These are phyloP conservation scores for Porites cylindrica DNA, from an alignment of 92 coral and sea anemone genomes.

Conservation along the genomic window DNA sequence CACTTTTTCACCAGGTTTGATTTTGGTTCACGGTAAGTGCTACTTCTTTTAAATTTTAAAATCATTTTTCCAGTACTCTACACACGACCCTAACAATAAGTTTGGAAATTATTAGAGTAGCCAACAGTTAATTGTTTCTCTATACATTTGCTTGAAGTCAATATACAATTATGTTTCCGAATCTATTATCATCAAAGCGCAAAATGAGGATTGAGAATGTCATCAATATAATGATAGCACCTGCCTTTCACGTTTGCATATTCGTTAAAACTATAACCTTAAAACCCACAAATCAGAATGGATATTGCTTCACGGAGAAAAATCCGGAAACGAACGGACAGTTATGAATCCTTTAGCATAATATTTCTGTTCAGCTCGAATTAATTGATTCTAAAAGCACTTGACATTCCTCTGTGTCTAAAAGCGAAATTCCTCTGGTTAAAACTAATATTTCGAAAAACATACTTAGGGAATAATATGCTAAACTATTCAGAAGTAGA, in stretches of 20 bases:
- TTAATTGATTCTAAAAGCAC: neutral
- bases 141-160: neutral
- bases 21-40: no score
- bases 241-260: neutral
- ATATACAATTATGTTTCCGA: neutral
- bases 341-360: conserved; percentile 2
- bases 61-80: no score
- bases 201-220: neutral
- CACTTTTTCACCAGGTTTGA: no score
- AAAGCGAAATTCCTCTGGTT: neutral
- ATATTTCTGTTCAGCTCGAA: neutral
- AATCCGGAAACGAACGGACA: neutral
- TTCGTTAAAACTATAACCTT: neutral
- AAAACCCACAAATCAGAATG: neutral
- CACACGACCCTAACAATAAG: no score
- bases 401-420: conserved; percentile 13
- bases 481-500: neutral
- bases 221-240: neutral
- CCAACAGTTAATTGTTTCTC: no score
- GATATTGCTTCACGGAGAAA: neutral
- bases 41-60: no score
- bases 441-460: neutral
- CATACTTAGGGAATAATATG: neutral
- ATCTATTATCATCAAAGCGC: neutral
- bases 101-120: no score